Evolutionary conservation across 2,888 invertebrate species (phyloP), one percentile per base, ranked within the genome.

Genomic region (Chromoteleia sp.): DNA sequence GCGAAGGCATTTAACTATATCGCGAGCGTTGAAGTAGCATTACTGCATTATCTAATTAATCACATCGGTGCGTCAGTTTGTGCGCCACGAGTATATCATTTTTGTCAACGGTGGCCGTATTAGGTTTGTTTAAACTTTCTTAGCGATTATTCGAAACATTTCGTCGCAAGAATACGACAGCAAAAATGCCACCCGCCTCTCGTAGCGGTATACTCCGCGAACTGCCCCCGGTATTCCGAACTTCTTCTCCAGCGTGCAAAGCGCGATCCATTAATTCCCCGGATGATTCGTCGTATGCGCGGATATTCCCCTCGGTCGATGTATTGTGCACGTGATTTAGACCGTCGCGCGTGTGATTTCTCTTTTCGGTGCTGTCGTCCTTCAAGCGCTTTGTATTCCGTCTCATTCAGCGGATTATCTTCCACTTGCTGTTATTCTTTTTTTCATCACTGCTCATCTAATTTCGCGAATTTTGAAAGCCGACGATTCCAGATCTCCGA

Each of bases 201-300:
- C 56, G 30, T 19, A 10, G 21, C 25, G n/a, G 14, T 43, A 68
- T 68, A 68, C 52, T 52, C 39, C 39, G 14, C n/a, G n/a, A 45
- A 29, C 39, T 56, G 45, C 52, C 41, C 14, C 63, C 71, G 82
- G 80, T 80, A 84, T 86, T 85, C 78, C 75, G 84, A 85, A 84
- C 83, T 83, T 83, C 83, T 70, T 83, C 68, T 19, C 29, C 75
- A 58, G 84, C 84, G 85, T 86, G 83, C 85, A 82, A 86, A 84
- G 83, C 84, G 79, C 84, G 84, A 68, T 67, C 85, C 85, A 85
- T 86, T 85, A 84, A 86, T 87, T 86, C 85, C 82, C 84, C 84
- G 17, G 41, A 50, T 39, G 36, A 48, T 63, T 63, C 39, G 19
- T 39, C 56, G 33, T 33, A 19, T n/a, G 33, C 33, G 30, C 17